A percentile compares a stretch with the other conserved stretches of the same genome.
phyloP scores from a whole-genome alignment of 1,140 invertebrate species.

The Asbolus verrucosus region DNA sequence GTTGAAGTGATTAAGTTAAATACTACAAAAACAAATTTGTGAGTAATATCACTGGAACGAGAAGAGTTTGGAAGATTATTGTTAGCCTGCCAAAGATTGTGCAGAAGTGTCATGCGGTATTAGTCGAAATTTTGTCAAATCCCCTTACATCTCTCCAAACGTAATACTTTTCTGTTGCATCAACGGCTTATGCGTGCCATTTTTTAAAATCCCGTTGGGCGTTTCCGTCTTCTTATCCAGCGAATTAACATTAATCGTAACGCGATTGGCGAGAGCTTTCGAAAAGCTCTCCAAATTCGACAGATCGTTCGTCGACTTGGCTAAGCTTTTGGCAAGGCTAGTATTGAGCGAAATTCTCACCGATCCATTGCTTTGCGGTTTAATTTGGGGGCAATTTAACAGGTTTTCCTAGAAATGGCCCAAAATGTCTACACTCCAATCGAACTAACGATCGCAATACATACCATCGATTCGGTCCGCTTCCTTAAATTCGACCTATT shows the following conservation, averaged over 20 bases:
- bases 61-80: not conserved
- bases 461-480: conserved; percentile 76
- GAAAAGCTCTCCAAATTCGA: conserved; percentile 53
- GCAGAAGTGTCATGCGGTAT: not conserved
- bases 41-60: not conserved
- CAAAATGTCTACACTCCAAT: conserved; percentile 6
- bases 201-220: conserved; percentile 64
- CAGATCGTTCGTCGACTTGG: conserved; percentile 61
- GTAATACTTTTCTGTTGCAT: conserved; percentile 65
- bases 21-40: not conserved
- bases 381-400: conserved; percentile 57
- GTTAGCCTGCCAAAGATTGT: not conserved
- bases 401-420: conserved; percentile 66
- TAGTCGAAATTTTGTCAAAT: conserved; percentile 33
- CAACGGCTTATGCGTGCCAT: conserved; percentile 59
- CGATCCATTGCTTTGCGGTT: conserved; percentile 66
- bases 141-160: conserved; percentile 66
- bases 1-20: conserved; percentile 19
- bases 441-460: not conserved
- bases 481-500: conserved; percentile 79
- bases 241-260: conserved; percentile 59
- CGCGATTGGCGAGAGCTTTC: conserved; percentile 53
- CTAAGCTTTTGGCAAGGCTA: conserved; percentile 67
- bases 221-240: conserved; percentile 55
- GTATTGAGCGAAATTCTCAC: conserved; percentile 67